Base-by-base conservation (phyloP, 2,888 invertebrate genomes). In the Drosophila infuscata region DNA sequence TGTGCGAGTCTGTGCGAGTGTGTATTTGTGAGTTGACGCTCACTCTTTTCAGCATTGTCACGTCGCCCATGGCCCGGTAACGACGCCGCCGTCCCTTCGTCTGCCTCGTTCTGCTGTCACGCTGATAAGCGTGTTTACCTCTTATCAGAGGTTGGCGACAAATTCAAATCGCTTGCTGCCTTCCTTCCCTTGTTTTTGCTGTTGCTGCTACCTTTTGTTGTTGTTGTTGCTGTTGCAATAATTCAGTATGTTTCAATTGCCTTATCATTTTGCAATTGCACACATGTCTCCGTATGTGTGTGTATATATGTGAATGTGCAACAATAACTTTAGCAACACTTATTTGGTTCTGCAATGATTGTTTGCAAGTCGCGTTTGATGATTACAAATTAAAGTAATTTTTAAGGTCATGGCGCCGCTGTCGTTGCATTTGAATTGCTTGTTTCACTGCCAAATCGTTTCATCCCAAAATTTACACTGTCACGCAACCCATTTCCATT, bases 371-470 rank as follows among this genome's bases (percentile, higher is more conserved):
- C 56, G 51, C 59, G 38, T 43, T 41, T 54, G 25, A 25, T 12
- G 33, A 29, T 51, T 46, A 11, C 46, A n/a, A 36, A 66, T 58
- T 67, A 66, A 66, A 73, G 52, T 38, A 20, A 30, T 59, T 80
- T 82, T 83, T 86, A 84, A 84, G 83, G 86, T 84, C 82, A 82
- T 35, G 76, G 60, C 56, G 63, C 36, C 41, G 60, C 46, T 61
- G 64, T 59, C 75, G 69, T 46, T 76, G 67, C 75, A 72, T 67
- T 76, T 72, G 17, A 64, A 76, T 59, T 77, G 70, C 70, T 41
- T 53, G 76, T 77, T 77, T n/a, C 76, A 74, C 35, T 77, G 65
- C 52, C 77, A 62, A 52, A 46, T 46, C 70, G 74, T 77, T 77
- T 60, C 77, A 70, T 12, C 32, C 46, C 8, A 48, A 52, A 48